A percentile compares a stretch with the other conserved stretches of the same genome.
These are phyloP conservation scores for Myiopsitta monachus DNA, from an alignment of 2,113 vertebrate genomes.

Conservation along the genomic window DNA sequence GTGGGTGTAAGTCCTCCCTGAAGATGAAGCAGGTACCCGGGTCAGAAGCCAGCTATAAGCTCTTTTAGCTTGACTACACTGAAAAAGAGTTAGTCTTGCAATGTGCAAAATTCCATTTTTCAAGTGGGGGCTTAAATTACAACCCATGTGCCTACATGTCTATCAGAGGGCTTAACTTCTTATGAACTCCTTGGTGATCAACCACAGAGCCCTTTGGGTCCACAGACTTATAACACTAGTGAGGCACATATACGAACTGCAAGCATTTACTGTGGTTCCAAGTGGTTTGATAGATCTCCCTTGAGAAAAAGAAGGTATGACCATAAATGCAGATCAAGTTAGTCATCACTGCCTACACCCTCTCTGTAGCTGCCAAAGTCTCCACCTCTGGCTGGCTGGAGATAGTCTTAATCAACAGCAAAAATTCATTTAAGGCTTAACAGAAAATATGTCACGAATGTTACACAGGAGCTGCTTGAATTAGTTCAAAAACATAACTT, in stretches of 20 bases:
- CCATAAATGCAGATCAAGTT: not conserved
- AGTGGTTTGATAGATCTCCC: not conserved
- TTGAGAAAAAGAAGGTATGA: not conserved
- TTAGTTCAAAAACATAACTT: not conserved
- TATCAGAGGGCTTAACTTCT: not conserved
- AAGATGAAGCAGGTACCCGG: not conserved
- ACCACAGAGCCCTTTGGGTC: not conserved
- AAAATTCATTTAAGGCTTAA: slow-evolving; percentile 54
- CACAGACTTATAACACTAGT: not conserved
- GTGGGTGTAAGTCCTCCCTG: not conserved
- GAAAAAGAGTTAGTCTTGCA: not conserved
- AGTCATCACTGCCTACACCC: slow-evolving; percentile 41
- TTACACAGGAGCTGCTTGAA: not conserved
- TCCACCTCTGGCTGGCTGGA: slow-evolving; percentile 27
- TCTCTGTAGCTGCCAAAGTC: slow-evolving; percentile 25
- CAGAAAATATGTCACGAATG: not conserved
- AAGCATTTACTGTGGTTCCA: not conserved
- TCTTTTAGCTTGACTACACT: not conserved
- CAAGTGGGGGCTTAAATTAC: not conserved
- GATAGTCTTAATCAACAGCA: slow-evolving; percentile 65
- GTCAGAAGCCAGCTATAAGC: not conserved
- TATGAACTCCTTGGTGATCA: not conserved
- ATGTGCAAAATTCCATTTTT: not conserved
- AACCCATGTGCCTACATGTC: not conserved
- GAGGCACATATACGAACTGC: not conserved